phyloP scores from a whole-genome alignment of 2,113 vertebrate genomes.

The Albula glossodonta region DNA sequence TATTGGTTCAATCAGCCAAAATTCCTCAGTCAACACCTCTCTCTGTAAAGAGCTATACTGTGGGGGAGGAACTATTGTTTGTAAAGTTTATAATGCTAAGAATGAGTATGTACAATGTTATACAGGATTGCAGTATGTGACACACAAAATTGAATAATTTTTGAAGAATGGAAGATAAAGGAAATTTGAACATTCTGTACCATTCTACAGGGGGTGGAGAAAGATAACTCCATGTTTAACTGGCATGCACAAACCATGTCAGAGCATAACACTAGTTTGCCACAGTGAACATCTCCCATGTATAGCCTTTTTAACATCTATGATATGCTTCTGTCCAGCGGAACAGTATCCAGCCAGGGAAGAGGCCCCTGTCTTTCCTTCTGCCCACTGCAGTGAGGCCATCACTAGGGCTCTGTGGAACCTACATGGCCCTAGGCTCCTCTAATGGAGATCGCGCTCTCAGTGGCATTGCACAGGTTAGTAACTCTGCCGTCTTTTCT shows the following conservation, averaged over 20 bases:
- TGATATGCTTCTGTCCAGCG: constrained; percentile 65
- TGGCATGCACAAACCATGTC: not conserved
- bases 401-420: constrained; percentile 85
- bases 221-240: not conserved
- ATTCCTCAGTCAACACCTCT: not conserved
- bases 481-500: constrained; percentile 7
- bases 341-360: constrained; percentile 79
- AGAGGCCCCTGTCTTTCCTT: constrained; percentile 89
- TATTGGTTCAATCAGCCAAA: not conserved
- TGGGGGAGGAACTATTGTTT: not conserved
- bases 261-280: not conserved
- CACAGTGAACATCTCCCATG: not conserved
- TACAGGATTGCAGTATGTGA: not conserved
- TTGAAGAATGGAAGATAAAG: not conserved
- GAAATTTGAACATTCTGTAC: not conserved
- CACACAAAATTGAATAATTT: not conserved
- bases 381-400: constrained; percentile 90
- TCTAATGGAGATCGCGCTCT: constrained; percentile 83
- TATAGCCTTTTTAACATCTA: not conserved
- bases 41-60: not conserved
- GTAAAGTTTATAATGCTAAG: not conserved
- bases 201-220: not conserved
- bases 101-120: not conserved
- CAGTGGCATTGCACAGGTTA: constrained; percentile 89
- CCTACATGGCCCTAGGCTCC: constrained; percentile 86